These are phyloP conservation scores for Pogonocherus hispidulus DNA, from an alignment of 2,888 invertebrate genomes.

Conservation along the genomic window DNA sequence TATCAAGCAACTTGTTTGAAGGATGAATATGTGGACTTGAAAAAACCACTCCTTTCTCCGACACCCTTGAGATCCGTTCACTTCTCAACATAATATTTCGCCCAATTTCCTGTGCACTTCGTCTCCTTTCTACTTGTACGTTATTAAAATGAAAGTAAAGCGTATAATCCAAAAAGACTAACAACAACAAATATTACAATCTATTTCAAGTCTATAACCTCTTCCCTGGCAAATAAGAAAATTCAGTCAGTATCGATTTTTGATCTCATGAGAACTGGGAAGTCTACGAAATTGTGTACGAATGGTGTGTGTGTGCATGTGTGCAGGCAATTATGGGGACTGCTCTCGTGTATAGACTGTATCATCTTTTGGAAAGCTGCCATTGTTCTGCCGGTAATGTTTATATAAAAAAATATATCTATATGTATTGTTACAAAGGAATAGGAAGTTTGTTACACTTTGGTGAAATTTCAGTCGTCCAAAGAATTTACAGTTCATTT, in stretches of 20 bases:
- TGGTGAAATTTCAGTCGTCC: background rate
- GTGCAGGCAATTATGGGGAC: background rate
- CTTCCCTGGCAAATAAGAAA: constrained; percentile 7
- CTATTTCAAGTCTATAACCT: constrained; percentile 14
- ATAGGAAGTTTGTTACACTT: background rate
- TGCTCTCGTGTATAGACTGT: background rate
- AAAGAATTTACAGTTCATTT: background rate
- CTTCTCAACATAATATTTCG: constrained; percentile 16
- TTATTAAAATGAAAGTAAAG: constrained; percentile 30
- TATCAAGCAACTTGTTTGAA: background rate
- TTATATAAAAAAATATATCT: background rate
- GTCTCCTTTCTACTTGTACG: constrained; percentile 18
- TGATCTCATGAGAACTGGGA: background rate
- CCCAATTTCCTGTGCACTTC: constrained; percentile 18
- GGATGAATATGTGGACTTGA: background rate
- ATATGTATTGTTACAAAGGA: background rate
- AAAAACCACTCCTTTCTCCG: constrained; percentile 21
- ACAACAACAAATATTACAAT: constrained; percentile 20
- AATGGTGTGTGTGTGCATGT: background rate
- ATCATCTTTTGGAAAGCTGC: constrained; percentile 7
- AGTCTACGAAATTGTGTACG: background rate
- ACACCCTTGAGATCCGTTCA: constrained; percentile 24
- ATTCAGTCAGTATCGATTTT: constrained; percentile 23
- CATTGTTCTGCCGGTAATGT: constrained; percentile 3
- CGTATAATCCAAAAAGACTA: constrained; percentile 15